Evolutionary conservation across 2,797 vertebrate genomes (phyloP).

Genomic region (Amphiprion clarkii): DNA sequence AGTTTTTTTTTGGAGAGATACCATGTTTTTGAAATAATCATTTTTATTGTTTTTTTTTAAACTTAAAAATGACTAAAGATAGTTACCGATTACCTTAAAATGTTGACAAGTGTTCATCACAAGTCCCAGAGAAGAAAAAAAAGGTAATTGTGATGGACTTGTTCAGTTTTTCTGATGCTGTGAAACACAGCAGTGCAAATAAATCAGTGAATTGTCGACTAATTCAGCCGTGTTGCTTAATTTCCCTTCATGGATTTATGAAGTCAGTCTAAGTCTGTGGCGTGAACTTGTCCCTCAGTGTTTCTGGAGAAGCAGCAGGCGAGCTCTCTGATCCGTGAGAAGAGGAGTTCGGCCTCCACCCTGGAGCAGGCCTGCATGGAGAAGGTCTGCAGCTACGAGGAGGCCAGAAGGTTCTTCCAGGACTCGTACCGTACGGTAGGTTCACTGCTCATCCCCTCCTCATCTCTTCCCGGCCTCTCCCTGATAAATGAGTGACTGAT

Average conservation of each 20-base stretch:
- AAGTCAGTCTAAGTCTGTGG: neutral
- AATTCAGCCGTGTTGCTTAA: neutral
- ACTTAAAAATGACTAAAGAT: too few relatives aligned
- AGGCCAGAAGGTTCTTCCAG: conserved; percentile 83
- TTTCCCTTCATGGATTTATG: too few relatives aligned
- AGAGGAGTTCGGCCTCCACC: conserved; percentile 69
- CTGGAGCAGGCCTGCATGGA: conserved; percentile 86
- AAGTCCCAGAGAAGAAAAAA: too few relatives aligned
- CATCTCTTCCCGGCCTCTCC: too few relatives aligned
- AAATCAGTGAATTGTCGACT: neutral
- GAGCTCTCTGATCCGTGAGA: conserved; percentile 81
- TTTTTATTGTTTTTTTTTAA: too few relatives aligned
- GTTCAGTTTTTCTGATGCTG: too few relatives aligned
- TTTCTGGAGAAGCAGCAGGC: conserved; percentile 84
- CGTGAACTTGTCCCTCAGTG: conserved; percentile 54
- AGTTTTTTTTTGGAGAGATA: too few relatives aligned
- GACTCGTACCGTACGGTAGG: conserved; percentile 87
- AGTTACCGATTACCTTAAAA: too few relatives aligned
- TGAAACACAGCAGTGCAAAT: too few relatives aligned
- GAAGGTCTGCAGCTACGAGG: conserved; percentile 85
- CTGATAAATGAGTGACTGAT: conserved; percentile 3
- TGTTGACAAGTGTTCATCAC: too few relatives aligned
- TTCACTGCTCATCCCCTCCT: neutral
- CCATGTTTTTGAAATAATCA: too few relatives aligned
- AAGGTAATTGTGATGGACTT: too few relatives aligned